Conservation (phyloP, 2,113 vertebrate genomes). For the Chiloscyllium plagiosum region DNA sequence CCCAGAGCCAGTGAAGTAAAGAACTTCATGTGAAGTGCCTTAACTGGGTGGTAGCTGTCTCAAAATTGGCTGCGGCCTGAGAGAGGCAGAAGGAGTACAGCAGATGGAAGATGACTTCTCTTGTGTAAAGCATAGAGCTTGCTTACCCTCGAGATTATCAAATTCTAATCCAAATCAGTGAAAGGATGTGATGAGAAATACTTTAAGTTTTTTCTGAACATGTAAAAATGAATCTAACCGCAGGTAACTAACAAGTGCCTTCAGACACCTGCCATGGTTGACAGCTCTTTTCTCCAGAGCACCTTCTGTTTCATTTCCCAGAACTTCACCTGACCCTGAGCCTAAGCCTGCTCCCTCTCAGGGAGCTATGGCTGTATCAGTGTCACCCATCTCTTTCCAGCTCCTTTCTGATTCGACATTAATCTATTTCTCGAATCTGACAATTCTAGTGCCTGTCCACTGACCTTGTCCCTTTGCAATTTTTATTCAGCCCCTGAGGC, state of each 20-base stretch:
- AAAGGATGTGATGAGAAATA: background rate
- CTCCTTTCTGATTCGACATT: background rate
- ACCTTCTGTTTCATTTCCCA: background rate
- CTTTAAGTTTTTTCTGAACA: background rate
- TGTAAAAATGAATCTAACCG: background rate
- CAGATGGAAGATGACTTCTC: background rate
- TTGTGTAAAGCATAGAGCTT: background rate
- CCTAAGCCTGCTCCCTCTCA: background rate
- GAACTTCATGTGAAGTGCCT: background rate
- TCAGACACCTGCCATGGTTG: background rate
- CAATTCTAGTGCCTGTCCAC: background rate
- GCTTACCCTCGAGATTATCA: background rate
- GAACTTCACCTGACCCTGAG: background rate
- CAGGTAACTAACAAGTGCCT: background rate
- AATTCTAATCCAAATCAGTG: background rate
- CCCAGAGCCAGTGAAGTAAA: background rate
- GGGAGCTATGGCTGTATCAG: background rate
- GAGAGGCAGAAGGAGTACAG: background rate
- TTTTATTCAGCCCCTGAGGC: background rate
- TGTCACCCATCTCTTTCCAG: background rate
- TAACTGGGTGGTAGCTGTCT: background rate
- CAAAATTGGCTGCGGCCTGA: background rate
- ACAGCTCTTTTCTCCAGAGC: background rate
- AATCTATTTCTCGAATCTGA: background rate
- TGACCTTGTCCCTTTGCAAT: background rate